Conservation (phyloP, 2,888 invertebrate genomes). For the Alitta virens region DNA sequence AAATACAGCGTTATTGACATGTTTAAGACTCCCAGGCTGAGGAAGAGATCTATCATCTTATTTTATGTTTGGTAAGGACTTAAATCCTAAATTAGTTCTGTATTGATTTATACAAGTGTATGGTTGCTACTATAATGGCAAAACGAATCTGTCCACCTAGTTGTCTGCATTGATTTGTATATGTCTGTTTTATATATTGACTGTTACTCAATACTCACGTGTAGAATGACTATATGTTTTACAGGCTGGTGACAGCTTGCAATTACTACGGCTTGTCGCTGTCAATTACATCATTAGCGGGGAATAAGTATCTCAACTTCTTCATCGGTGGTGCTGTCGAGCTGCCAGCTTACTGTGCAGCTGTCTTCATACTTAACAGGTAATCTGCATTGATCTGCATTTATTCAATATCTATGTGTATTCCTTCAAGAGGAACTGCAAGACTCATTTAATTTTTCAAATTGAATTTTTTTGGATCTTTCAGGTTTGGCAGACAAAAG, state of each 20-base stretch:
- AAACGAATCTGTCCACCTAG: too few relatives aligned
- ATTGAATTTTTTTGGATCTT: slow-evolving; percentile 19
- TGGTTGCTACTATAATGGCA: too few relatives aligned
- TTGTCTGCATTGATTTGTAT: too few relatives aligned
- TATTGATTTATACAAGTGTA: too few relatives aligned
- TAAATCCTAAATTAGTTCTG: too few relatives aligned
- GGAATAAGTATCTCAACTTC: slow-evolving; percentile 60
- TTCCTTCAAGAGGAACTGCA: neutral
- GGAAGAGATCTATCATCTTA: slow-evolving; percentile 43
- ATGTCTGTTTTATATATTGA: too few relatives aligned
- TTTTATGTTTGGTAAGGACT: slow-evolving; percentile 48
- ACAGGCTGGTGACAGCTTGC: slow-evolving; percentile 59
- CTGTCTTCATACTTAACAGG: slow-evolving; percentile 40
- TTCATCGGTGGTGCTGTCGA: slow-evolving; percentile 60
- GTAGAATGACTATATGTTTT: slow-evolving; percentile 19
- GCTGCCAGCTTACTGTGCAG: slow-evolving; percentile 54
- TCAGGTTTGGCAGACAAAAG: slow-evolving; percentile 57
- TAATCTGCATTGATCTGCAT: slow-evolving; percentile 24
- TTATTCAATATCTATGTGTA: too few relatives aligned
- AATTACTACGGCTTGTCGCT: slow-evolving; percentile 59
- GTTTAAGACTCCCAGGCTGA: slow-evolving; percentile 40
- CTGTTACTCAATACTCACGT: too few relatives aligned
- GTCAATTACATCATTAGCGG: slow-evolving; percentile 56
- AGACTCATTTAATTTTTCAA: neutral
- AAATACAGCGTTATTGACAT: slow-evolving; percentile 38